Conservation (phyloP, 2,113 vertebrate genomes). For the Acinonyx jubatus region DNA sequence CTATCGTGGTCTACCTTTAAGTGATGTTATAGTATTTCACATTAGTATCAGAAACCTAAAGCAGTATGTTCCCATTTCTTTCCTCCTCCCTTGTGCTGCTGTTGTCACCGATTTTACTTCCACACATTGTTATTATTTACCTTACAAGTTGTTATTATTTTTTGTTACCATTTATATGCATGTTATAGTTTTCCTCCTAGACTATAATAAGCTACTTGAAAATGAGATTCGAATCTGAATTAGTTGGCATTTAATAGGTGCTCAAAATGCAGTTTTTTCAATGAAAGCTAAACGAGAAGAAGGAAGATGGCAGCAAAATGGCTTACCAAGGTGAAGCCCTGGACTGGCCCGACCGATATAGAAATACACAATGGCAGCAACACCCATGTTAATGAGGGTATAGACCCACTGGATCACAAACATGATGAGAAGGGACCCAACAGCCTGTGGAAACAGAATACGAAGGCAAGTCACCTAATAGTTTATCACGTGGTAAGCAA, state of each 20-base stretch:
- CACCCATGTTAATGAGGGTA: constrained; percentile 90
- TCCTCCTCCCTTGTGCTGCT: neutral
- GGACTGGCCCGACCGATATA: constrained; percentile 95
- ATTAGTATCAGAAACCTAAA: neutral
- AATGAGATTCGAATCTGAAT: neutral
- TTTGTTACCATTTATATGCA: neutral
- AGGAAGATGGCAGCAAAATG: neutral
- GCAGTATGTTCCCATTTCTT: neutral
- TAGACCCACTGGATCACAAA: constrained; percentile 98
- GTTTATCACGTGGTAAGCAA: neutral
- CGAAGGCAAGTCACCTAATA: neutral
- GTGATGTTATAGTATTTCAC: neutral
- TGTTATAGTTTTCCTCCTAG: neutral
- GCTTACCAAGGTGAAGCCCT: constrained; percentile 92
- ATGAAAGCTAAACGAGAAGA: neutral
- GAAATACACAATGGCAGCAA: constrained; percentile 91
- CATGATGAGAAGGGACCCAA: constrained; percentile 92
- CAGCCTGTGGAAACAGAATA: constrained; percentile 84
- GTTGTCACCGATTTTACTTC: neutral
- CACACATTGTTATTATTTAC: neutral
- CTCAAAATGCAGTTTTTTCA: neutral
- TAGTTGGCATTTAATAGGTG: neutral
- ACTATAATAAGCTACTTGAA: constrained; percentile 6
- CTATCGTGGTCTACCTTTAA: neutral
- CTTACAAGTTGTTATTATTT: neutral